Percentiles rank a stretch among this genome's conserved stretches.
phyloP scores from a whole-genome alignment of 2,888 invertebrate species.

The Opisthograptis luteolata region DNA sequence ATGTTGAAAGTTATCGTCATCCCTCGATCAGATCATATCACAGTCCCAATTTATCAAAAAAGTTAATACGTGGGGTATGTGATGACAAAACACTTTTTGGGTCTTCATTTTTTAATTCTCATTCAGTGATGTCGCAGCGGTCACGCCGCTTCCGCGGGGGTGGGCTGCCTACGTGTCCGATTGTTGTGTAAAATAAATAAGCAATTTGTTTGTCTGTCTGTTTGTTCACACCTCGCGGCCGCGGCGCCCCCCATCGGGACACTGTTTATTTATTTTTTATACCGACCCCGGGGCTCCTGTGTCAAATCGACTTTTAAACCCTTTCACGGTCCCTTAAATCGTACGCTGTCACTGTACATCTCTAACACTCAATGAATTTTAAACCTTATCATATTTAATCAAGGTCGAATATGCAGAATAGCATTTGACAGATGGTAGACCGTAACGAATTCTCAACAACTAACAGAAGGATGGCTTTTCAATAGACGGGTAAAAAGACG shows the following conservation, averaged over 20 bases:
- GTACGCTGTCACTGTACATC: constrained; percentile 15
- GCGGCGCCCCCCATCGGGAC: constrained; percentile 33
- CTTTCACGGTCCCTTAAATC: constrained; percentile 35
- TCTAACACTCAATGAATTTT: constrained; percentile 7
- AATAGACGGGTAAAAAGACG: constrained; percentile 34
- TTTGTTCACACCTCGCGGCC: constrained; percentile 43
- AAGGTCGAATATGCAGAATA: constrained; percentile 13
- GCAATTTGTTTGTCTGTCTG: constrained; percentile 44
- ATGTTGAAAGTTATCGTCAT: not conserved
- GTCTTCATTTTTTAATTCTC: constrained; percentile 29
- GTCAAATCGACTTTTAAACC: constrained; percentile 47
- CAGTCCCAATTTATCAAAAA: constrained; percentile 22
- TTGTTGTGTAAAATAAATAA: constrained; percentile 46
- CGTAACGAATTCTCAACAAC: constrained; percentile 24
- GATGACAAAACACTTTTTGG: constrained; percentile 37
- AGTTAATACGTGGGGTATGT: constrained; percentile 18
- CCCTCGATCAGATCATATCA: not conserved
- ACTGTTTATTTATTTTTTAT: constrained; percentile 44
- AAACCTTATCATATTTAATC: constrained; percentile 15
- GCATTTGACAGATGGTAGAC: not conserved
- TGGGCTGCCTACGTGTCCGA: constrained; percentile 33
- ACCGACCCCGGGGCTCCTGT: constrained; percentile 38
- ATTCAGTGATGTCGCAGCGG: constrained; percentile 31
- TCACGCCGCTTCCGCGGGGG: constrained; percentile 34
- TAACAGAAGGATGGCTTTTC: constrained; percentile 2